phyloP scores from a whole-genome alignment of 2,113 vertebrate species.

The Albula glossodonta region DNA sequence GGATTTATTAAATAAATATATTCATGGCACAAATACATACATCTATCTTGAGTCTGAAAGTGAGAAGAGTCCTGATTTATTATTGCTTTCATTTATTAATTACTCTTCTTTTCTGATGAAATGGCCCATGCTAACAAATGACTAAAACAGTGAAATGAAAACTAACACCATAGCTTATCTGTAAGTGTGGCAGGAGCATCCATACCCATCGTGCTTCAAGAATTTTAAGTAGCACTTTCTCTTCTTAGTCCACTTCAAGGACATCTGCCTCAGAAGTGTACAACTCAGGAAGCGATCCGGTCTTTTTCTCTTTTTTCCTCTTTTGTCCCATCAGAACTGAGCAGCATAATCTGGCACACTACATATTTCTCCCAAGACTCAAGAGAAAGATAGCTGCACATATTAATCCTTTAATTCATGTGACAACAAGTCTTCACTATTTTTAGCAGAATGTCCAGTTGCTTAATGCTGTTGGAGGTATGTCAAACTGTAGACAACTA shows the following conservation, averaged over 20 bases:
- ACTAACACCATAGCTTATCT: background rate
- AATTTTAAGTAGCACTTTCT: background rate
- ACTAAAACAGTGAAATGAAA: background rate
- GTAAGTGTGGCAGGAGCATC: background rate
- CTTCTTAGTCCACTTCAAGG: background rate
- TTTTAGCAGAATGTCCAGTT: no score
- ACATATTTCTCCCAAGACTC: no score
- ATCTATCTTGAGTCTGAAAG: background rate
- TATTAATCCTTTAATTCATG: no score
- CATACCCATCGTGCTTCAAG: background rate
- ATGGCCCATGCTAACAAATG: background rate
- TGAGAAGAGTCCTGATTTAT: background rate
- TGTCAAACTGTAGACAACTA: no score
- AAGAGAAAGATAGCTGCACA: no score
- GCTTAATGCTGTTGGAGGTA: no score
- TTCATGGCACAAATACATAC: no score
- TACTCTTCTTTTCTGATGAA: background rate
- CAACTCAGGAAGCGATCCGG: background rate
- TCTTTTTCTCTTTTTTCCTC: background rate
- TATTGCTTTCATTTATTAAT: background rate
- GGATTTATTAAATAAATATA: no score
- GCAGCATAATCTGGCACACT: no score
- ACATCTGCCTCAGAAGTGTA: background rate
- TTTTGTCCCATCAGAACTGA: no score
- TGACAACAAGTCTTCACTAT: no score